Conservation (phyloP, 2,797 vertebrate genomes). For the Anniella stebbinsi region DNA sequence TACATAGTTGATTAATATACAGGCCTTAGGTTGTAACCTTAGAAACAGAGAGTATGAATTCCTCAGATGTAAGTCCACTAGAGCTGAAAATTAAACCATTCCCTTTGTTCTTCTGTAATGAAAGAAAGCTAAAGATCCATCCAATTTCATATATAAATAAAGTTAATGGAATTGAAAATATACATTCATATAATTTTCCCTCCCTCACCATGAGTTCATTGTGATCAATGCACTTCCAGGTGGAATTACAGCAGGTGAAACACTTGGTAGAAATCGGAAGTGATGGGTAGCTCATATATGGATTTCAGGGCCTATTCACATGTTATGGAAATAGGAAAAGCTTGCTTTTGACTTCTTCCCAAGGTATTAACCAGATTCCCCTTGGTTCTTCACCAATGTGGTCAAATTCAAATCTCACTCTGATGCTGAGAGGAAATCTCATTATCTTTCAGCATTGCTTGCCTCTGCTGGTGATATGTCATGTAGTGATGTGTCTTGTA, state of each 20-base stretch:
- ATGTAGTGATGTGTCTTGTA: too few relatives aligned
- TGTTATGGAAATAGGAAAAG: not conserved
- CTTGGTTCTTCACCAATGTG: too few relatives aligned
- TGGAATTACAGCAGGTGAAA: not conserved
- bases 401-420: too few relatives aligned
- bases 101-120: constrained; percentile 34
- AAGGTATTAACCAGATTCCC: too few relatives aligned
- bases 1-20: constrained; percentile 19
- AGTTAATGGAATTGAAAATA: constrained; percentile 16
- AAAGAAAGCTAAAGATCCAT: constrained; percentile 2
- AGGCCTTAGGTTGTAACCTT: not conserved
- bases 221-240: not conserved
- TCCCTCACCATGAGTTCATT: not conserved
- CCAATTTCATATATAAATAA: not conserved
- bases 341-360: not conserved
- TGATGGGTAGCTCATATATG: not conserved
- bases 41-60: constrained; percentile 27
- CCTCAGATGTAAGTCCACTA: not conserved
- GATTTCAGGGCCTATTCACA: not conserved
- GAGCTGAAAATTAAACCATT: constrained; percentile 12
- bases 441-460: too few relatives aligned
- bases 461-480: too few relatives aligned
- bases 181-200: not conserved
- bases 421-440: too few relatives aligned
- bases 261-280: not conserved